Evolutionary conservation across 2,888 invertebrate genomes (phyloP).

Genomic region (Netelia virgata): DNA sequence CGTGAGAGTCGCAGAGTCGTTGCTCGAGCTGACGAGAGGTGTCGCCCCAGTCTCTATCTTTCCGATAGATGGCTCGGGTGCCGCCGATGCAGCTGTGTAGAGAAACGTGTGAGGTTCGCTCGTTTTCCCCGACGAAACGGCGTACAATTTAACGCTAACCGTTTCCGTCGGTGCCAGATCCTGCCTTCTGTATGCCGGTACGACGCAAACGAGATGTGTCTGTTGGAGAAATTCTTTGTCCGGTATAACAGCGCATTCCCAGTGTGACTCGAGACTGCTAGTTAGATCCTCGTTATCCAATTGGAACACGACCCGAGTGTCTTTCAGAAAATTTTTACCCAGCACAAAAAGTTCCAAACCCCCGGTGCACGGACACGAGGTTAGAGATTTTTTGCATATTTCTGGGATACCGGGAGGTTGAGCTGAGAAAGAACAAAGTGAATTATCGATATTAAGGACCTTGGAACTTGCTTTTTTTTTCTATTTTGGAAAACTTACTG

Average conservation of each 20-base stretch:
- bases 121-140: slow-evolving; percentile 93
- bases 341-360: slow-evolving; percentile 94
- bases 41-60: slow-evolving; percentile 78
- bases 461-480: no score
- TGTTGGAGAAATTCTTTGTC: slow-evolving; percentile 96
- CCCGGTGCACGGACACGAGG: slow-evolving; percentile 92
- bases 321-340: slow-evolving; percentile 96
- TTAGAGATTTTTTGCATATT: slow-evolving; percentile 95
- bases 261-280: slow-evolving; percentile 87
- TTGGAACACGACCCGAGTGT: slow-evolving; percentile 93
- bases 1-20: slow-evolving; percentile 72
- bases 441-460: background rate
- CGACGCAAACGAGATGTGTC: slow-evolving; percentile 95
- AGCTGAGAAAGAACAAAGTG: slow-evolving; percentile 86
- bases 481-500: slow-evolving; percentile 87
- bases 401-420: slow-evolving; percentile 97
- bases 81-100: slow-evolving; percentile 87
- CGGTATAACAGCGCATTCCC: slow-evolving; percentile 94
- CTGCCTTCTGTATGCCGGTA: slow-evolving; percentile 91
- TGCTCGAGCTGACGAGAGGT: slow-evolving; percentile 81
- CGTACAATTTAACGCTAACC: slow-evolving; percentile 91
- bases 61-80: slow-evolving; percentile 79
- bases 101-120: slow-evolving; percentile 94
- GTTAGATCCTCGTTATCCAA: slow-evolving; percentile 84
- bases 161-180: slow-evolving; percentile 89